These are phyloP conservation scores for Hoplias malabaricus DNA, from an alignment of 2,113 vertebrate genomes.

Conservation along the genomic window DNA sequence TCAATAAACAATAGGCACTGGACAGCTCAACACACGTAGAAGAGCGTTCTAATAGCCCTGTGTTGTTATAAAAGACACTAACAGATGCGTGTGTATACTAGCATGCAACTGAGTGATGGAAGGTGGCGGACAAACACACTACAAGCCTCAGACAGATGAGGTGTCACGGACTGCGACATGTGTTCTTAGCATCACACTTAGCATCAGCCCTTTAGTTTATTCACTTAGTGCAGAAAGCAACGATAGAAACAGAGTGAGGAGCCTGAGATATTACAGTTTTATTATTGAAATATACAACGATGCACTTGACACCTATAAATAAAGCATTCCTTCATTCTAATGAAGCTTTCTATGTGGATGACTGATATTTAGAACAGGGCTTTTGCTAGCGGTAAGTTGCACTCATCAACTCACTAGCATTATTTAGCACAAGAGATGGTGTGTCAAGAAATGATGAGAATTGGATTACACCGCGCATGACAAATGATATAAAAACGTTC, in stretches of 20 bases:
- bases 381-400: neutral
- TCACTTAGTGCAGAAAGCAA: neutral
- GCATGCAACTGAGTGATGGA: too few relatives aligned
- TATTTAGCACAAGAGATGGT: neutral
- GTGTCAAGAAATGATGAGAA: neutral
- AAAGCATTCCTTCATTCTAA: neutral
- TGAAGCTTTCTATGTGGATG: neutral
- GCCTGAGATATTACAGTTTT: neutral
- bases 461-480: neutral
- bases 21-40: too few relatives aligned
- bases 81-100: too few relatives aligned
- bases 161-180: too few relatives aligned
- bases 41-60: too few relatives aligned
- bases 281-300: neutral
- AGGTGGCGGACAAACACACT: too few relatives aligned
- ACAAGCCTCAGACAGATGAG: neutral
- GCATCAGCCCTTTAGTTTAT: neutral
- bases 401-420: neutral
- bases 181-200: neutral
- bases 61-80: too few relatives aligned
- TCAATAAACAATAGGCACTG: too few relatives aligned
- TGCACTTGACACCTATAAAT: neutral
- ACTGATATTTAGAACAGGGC: neutral
- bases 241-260: neutral
- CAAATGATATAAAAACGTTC: neutral